Evolutionary conservation across 2,113 vertebrate species (phyloP).

Genomic region (Oenanthe melanoleuca): DNA sequence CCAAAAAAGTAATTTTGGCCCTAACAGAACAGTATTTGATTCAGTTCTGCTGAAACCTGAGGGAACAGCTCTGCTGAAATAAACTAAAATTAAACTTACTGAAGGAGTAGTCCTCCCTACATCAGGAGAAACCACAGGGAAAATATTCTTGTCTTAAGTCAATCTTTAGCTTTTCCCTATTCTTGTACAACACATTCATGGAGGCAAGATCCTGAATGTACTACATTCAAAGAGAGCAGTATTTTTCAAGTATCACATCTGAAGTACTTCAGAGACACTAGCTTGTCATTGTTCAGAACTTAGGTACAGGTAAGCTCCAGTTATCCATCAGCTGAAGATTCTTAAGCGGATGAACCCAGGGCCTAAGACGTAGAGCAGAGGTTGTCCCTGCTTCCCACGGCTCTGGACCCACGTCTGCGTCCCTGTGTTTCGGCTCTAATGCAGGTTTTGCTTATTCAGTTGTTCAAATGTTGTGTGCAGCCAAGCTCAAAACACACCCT

Average conservation of each 20-base stretch:
- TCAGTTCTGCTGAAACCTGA: not conserved
- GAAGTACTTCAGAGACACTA: not conserved
- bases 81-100: not conserved
- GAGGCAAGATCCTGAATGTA: not conserved
- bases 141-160: not conserved
- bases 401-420: accelerated
- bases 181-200: not conserved
- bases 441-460: not conserved
- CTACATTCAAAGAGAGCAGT: not conserved
- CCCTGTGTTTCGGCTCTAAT: accelerated
- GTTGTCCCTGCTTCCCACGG: not conserved
- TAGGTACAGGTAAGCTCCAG: not conserved
- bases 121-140: not conserved
- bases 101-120: not conserved
- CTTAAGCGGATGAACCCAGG: not conserved
- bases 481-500: slow-evolving; percentile 21
- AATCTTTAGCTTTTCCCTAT: not conserved
- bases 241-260: not conserved
- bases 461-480: not conserved
- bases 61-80: not conserved
- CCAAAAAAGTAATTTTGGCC: not conserved
- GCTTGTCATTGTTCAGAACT: not conserved
- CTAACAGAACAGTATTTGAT: not conserved
- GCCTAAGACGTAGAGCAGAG: not conserved
- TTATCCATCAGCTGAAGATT: not conserved